Evolutionary conservation across 1,140 invertebrate species (phyloP).

Genomic region (Acromyrmex heyeri): DNA sequence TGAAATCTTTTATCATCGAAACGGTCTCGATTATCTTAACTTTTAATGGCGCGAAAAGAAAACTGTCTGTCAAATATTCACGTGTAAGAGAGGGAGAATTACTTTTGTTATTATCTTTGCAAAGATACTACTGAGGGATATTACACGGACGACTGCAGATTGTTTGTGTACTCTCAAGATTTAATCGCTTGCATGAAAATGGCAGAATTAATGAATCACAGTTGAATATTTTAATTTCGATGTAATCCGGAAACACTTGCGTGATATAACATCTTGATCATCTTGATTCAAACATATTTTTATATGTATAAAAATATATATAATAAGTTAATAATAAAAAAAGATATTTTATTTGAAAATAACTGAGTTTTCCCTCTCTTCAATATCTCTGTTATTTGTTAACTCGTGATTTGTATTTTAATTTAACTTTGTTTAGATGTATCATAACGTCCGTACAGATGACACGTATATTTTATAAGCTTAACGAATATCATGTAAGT

Average conservation of each 20-base stretch:
- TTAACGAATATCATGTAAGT: too few relatives aligned
- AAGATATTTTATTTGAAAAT: background rate
- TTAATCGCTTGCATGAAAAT: background rate
- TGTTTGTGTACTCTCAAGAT: background rate
- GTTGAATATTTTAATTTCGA: background rate
- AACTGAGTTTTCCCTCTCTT: too few relatives aligned
- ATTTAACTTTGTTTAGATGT: too few relatives aligned
- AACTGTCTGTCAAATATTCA: conserved; percentile 19
- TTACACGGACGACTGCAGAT: background rate
- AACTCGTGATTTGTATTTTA: too few relatives aligned
- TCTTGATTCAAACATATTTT: background rate
- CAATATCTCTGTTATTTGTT: too few relatives aligned
- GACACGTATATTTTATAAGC: too few relatives aligned
- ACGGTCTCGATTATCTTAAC: conserved; percentile 42
- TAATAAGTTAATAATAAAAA: background rate
- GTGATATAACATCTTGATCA: background rate
- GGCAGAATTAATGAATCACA: background rate
- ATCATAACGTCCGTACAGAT: too few relatives aligned
- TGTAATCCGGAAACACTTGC: background rate
- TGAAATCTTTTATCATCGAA: conserved; percentile 47
- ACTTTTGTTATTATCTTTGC: background rate
- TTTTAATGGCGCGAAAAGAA: conserved; percentile 32
- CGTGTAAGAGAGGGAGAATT: background rate
- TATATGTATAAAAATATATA: background rate
- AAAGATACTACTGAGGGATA: background rate